These are phyloP conservation scores for Hormaphis cornu DNA, from an alignment of 1,140 invertebrate genomes.

Conservation along the genomic window DNA sequence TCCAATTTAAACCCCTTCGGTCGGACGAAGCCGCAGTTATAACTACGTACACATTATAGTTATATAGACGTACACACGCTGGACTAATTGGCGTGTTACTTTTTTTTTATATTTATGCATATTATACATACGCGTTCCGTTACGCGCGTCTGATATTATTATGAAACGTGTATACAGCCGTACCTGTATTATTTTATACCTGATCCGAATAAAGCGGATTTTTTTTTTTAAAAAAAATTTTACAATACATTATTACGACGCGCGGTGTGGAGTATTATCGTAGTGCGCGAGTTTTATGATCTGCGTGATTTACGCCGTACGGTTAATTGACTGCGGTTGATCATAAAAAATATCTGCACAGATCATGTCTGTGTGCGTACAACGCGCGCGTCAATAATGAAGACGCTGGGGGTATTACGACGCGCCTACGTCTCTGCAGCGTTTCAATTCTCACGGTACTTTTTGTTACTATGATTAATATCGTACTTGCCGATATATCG, in stretches of 20 bases:
- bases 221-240: not conserved
- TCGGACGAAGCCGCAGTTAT: too few relatives aligned
- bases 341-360: too few relatives aligned
- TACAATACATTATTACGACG: not conserved
- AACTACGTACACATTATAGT: too few relatives aligned
- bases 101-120: not conserved
- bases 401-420: too few relatives aligned
- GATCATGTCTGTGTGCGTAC: too few relatives aligned
- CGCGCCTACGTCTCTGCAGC: too few relatives aligned
- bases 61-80: too few relatives aligned
- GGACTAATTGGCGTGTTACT: constrained; percentile 27
- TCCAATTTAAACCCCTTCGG: too few relatives aligned
- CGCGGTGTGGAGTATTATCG: not conserved
- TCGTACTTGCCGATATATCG: too few relatives aligned
- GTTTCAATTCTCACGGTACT: too few relatives aligned
- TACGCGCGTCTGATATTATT: constrained; percentile 17
- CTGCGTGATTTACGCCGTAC: constrained; percentile 9
- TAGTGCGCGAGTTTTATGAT: constrained; percentile 12
- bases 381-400: too few relatives aligned
- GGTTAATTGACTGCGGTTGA: constrained; percentile 28
- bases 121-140: not conserved
- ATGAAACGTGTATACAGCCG: not conserved
- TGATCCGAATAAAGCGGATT: constrained; percentile 1
- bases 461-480: too few relatives aligned
- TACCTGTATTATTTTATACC: not conserved